Conservation (phyloP, 2,797 vertebrate species). For the Malurus splendens region DNA sequence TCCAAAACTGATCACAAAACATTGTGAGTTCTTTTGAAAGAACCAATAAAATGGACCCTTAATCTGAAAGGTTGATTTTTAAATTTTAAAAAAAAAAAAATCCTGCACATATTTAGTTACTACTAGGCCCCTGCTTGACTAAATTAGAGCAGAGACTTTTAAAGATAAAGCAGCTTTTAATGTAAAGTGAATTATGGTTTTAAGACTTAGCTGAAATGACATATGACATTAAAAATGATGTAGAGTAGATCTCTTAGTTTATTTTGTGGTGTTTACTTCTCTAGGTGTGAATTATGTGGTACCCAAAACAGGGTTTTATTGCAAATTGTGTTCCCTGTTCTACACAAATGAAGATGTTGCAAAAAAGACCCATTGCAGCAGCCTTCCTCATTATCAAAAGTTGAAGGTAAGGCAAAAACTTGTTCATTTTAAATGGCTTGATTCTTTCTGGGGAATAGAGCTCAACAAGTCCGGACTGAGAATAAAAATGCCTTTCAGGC, state of each 20-base stretch:
- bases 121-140: constrained; percentile 22
- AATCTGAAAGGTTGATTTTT: constrained; percentile 1
- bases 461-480: not conserved
- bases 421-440: constrained; percentile 52
- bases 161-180: constrained; percentile 51
- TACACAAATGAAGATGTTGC: constrained; percentile 94
- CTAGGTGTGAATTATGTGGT: constrained; percentile 91
- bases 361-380: constrained; percentile 94
- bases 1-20: not conserved
- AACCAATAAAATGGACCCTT: constrained; percentile 11
- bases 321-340: constrained; percentile 93
- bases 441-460: constrained; percentile 58
- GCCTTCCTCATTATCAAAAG: constrained; percentile 90
- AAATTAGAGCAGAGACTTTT: constrained; percentile 11
- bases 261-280: constrained; percentile 70
- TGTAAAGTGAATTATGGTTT: constrained; percentile 44
- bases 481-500: not conserved
- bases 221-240: constrained; percentile 40
- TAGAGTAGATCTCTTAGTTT: constrained; percentile 55
- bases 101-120: not conserved
- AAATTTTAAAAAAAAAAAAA: not conserved
- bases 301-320: constrained; percentile 94
- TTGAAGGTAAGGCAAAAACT: constrained; percentile 85
- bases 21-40: not conserved
- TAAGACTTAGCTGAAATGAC: constrained; percentile 47